Evolutionary conservation across 2,113 vertebrate genomes (phyloP), one percentile per base, ranked within the genome.

Genomic region (Myocastor coypus): DNA sequence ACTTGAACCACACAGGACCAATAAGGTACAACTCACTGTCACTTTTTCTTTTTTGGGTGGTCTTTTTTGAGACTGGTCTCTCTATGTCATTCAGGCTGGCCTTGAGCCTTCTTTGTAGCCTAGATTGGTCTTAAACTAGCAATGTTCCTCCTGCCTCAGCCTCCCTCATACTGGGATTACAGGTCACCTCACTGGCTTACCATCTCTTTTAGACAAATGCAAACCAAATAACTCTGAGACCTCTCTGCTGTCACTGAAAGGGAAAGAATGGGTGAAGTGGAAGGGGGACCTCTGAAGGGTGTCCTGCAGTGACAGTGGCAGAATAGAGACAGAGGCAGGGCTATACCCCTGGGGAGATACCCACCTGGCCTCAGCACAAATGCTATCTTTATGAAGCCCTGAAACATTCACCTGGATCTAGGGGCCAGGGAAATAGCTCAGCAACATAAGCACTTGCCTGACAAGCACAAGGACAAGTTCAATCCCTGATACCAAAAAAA

Each of bases 271-370:
- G 1, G 4, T 1, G n/a, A 52, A 3, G 59, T 22, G 22, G 59
- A 55, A 14, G 16, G n/a, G 63, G 8, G 26, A 16, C 14, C 8
- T 6, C 40, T 12, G 5, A 77, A 77, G 26, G 40, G 73, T 5
- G 10, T 12, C 40, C 40, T 13, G 5, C 40, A 10, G 17, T 0
- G 3, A n/a, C n/a, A n/a, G n/a, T n/a, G n/a, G 7, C 4, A 12
- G 42, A 34, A 14, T 13, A 1, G 19, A 34, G 42, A 34, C 3
- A 55, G 13, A 1, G 24, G 7, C 32, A 34, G n/a, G 52, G 66
- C 64, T 52, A n/a, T 2, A 17, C 30, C 26, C 59, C 30, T 26
- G 57, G 37, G 57, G 46, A 66, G 86, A 52, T 28, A 28, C 1
- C 0, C 10, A 0, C 57, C 80, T 78, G 26, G 78, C 81, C 78